Evolutionary conservation across 2,113 vertebrate genomes (phyloP).

Genomic region (Opisthocomus hoazin): DNA sequence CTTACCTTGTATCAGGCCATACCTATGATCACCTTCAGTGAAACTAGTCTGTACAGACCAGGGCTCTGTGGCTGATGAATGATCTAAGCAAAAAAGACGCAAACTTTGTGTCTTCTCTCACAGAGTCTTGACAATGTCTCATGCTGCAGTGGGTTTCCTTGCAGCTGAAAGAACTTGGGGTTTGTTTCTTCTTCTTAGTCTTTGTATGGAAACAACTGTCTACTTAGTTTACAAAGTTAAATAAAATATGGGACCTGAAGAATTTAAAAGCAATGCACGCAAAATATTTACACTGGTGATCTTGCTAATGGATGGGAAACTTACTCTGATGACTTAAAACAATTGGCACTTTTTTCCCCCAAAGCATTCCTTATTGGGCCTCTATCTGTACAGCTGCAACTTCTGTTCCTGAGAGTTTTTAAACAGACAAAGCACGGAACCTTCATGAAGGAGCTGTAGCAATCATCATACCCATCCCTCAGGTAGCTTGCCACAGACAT

Average conservation of each 20-base stretch:
- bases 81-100: neutral
- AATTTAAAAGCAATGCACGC: neutral
- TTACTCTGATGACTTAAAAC: neutral
- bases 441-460: neutral
- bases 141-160: neutral
- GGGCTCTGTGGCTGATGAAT: neutral
- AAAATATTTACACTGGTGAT: neutral
- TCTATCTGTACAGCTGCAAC: neutral
- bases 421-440: neutral
- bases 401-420: neutral
- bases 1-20: neutral
- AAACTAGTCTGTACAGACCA: neutral
- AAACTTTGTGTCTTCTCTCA: neutral
- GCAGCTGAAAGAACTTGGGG: neutral
- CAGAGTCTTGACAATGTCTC: neutral
- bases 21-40: neutral
- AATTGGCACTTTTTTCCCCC: neutral
- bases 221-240: neutral
- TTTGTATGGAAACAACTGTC: neutral
- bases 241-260: neutral
- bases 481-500: accelerated
- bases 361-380: neutral
- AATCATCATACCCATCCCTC: neutral
- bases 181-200: neutral
- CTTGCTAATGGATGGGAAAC: neutral